Evolutionary conservation across 2,888 invertebrate genomes (phyloP), one percentile per base, ranked within the genome.

Genomic region (Brenthis hecate): DNA sequence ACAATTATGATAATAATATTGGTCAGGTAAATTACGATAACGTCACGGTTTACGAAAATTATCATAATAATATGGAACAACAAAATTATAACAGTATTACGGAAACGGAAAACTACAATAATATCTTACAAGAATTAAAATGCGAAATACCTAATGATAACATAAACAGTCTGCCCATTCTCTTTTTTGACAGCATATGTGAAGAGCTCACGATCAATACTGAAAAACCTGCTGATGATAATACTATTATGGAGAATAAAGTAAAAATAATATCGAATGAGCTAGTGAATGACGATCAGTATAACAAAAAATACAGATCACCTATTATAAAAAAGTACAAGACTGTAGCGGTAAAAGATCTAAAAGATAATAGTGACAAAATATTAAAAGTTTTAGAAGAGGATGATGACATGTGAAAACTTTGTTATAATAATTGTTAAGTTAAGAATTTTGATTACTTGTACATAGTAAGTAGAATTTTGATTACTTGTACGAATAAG

Each of bases 141-240:
- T 55, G 14, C 55, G 36, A 63, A 54, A 55, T 43, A 55, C 54
- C 36, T 43, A 55, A 63, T 63, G 54, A 51, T 68, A 63, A 56
- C 50, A 50, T 32, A 48, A 50, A 71, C n/a, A 71, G 36, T 65
- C 58, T 63, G 68, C 66, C 68, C 50, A 62, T 70, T 61, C 65
- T 70, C 65, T 68, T 67, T 70, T 70, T 70, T 65, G 67, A 70
- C 50, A 70, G 19, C 48, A 51, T 65, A 68, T 68, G 67, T 65
- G 62, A 70, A 67, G 70, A 70, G 61, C 56, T 68, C 68, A 71
- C 65, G 62, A 72, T 69, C 58, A 72, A 57, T 70, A 72, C 72
- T 69, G 72, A 55, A 66, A 51, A 64, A 69, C 16, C 28, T 55
- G 55, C 23, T 19, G 16, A 19, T 55, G 23, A 55, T 68, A 71